Conservation (phyloP, 2,888 invertebrate genomes). For the Stramonita haemastoma region DNA sequence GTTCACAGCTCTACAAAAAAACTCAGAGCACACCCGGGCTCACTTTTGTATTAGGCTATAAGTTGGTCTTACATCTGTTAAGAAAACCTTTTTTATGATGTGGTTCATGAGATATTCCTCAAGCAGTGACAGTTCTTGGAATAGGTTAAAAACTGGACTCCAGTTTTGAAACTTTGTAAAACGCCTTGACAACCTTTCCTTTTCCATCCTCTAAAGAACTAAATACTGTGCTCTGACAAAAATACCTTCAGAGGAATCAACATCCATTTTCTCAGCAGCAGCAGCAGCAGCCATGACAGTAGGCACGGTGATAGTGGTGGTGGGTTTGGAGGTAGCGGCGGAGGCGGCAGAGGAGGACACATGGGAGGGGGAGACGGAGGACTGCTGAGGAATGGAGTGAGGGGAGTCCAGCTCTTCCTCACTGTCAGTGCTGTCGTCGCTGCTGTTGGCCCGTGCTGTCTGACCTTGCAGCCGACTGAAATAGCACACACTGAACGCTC, state of each 20-base stretch:
- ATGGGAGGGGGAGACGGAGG: slow-evolving; percentile 14
- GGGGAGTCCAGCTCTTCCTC: slow-evolving; percentile 77
- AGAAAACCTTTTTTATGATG: too few species aligned
- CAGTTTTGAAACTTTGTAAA: too few species aligned
- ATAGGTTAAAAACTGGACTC: too few species aligned
- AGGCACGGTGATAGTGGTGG: slow-evolving; percentile 34
- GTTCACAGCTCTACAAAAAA: too few species aligned
- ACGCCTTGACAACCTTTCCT: too few species aligned
- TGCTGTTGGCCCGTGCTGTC: slow-evolving; percentile 53
- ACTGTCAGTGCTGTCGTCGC: slow-evolving; percentile 72
- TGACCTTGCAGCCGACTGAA: slow-evolving; percentile 49
- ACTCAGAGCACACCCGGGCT: too few species aligned
- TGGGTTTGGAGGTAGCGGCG: slow-evolving; percentile 2
- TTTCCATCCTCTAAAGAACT: too few species aligned
- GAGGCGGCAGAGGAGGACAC: not conserved
- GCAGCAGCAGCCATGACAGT: slow-evolving; percentile 50
- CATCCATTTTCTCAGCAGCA: slow-evolving; percentile 73
- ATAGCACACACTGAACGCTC: not conserved
- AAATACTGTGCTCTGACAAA: not conserved
- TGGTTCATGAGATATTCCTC: too few species aligned
- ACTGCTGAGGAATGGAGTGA: slow-evolving; percentile 66
- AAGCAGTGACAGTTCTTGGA: too few species aligned
- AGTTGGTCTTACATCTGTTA: too few species aligned
- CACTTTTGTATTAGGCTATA: too few species aligned
- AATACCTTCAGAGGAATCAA: slow-evolving; percentile 68